phyloP scores from a whole-genome alignment of 2,113 vertebrate species.

The Arenaria interpres region DNA sequence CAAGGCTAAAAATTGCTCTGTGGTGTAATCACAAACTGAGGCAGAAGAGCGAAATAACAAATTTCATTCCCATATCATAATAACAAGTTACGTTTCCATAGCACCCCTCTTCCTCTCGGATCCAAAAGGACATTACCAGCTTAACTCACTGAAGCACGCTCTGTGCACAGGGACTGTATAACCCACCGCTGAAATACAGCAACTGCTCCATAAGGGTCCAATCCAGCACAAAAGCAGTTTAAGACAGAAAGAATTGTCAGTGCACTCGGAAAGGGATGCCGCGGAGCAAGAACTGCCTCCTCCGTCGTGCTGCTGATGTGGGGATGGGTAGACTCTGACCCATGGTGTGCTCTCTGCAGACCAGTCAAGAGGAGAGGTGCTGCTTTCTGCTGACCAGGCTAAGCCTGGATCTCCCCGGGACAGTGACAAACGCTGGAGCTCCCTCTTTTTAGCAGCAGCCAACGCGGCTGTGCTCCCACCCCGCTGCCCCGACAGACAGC shows the following conservation, averaged over 20 bases:
- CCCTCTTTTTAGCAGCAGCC: not conserved
- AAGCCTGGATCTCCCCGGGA: not conserved
- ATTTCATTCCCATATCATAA: conserved; percentile 31
- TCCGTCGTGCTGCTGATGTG: not conserved
- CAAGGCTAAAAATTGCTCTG: conserved; percentile 61
- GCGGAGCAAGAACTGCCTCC: not conserved
- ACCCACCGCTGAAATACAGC: not conserved
- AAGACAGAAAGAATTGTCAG: accelerated
- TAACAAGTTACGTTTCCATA: conserved; percentile 57
- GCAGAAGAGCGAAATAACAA: conserved; percentile 8
- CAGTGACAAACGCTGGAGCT: not conserved
- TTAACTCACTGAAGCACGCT: not conserved
- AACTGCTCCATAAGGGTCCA: not conserved
- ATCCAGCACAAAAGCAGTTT: not conserved
- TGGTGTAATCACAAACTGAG: conserved; percentile 25
- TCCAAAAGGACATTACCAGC: not conserved
- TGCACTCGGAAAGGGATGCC: not conserved
- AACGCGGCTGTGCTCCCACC: not conserved
- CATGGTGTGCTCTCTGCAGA: not conserved
- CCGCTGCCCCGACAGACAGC: not conserved
- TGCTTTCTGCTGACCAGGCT: not conserved
- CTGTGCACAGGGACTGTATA: not conserved
- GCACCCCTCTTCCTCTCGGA: not conserved
- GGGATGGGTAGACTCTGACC: not conserved
- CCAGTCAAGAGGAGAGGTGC: not conserved